Conservation (phyloP, 2,797 vertebrate genomes). For the Parotocinclus haroldoi region DNA sequence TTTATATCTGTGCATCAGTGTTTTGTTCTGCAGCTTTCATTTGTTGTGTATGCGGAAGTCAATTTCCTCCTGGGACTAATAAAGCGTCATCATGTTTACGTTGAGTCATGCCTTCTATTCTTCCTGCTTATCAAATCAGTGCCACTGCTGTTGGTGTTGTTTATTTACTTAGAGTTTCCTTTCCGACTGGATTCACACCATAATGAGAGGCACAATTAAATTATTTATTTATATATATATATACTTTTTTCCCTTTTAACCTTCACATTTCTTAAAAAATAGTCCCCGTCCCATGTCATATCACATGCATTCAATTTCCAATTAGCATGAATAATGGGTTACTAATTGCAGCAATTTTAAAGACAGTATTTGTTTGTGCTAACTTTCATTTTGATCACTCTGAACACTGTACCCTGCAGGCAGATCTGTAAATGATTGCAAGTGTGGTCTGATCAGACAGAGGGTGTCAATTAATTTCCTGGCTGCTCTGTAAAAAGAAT, state of each 20-base stretch:
- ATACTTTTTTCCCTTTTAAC: too few relatives aligned
- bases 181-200: slow-evolving; percentile 8
- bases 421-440: too few relatives aligned
- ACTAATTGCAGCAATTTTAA: slow-evolving; percentile 8
- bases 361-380: too few relatives aligned
- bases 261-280: slow-evolving; percentile 5
- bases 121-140: slow-evolving; percentile 7
- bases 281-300: not conserved
- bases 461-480: too few relatives aligned
- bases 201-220: slow-evolving; percentile 14
- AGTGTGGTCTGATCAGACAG: too few relatives aligned
- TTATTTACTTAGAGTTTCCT: slow-evolving; percentile 18
- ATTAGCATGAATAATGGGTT: slow-evolving; percentile 15
- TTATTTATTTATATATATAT: slow-evolving; percentile 21
- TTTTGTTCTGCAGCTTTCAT: not conserved
- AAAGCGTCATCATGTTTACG: slow-evolving; percentile 19
- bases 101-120: slow-evolving; percentile 11
- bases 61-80: slow-evolving; percentile 24
- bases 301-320: slow-evolving; percentile 18
- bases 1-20: slow-evolving; percentile 16
- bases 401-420: too few relatives aligned
- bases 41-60: slow-evolving; percentile 1
- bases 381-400: too few relatives aligned
- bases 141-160: slow-evolving; percentile 4
- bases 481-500: too few relatives aligned